Conservation (phyloP, 2,113 vertebrate species). For the Phyllostomus discolor region DNA sequence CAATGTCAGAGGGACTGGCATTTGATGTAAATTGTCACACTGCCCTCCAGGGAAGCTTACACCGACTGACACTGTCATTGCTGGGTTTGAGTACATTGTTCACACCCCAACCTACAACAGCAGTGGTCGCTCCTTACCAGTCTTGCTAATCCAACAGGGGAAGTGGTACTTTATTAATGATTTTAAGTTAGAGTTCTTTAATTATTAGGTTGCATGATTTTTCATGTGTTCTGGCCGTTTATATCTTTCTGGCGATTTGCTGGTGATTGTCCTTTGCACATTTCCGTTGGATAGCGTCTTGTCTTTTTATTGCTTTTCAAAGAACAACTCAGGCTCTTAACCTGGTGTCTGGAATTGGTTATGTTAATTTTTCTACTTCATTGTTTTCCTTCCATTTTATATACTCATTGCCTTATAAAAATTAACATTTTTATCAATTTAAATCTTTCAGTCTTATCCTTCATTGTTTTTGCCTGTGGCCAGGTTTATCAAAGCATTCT, state of each 20-base stretch:
- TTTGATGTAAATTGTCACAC: neutral
- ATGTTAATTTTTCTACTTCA: conserved; percentile 15
- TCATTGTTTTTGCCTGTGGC: conserved; percentile 38
- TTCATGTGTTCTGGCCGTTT: neutral
- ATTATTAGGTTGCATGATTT: neutral
- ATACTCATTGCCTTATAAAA: neutral
- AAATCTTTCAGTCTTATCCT: neutral
- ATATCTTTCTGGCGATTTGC: neutral
- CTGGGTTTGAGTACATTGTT: neutral
- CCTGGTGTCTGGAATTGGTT: neutral
- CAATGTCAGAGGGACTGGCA: neutral
- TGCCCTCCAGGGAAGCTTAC: neutral
- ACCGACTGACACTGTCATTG: neutral
- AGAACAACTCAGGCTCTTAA: neutral
- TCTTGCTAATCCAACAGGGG: neutral
- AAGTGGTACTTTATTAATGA: neutral
- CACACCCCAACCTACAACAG: neutral
- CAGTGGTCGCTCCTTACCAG: neutral
- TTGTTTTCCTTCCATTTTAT: conserved; percentile 29
- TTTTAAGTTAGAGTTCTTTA: neutral
- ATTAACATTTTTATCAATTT: conserved; percentile 7
- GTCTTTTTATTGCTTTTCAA: conserved; percentile 6
- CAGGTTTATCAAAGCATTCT: neutral
- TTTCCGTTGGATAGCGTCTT: neutral
- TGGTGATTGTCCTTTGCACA: neutral